Evolutionary conservation across 2,113 vertebrate genomes (phyloP).

Genomic region (Galemys pyrenaicus): DNA sequence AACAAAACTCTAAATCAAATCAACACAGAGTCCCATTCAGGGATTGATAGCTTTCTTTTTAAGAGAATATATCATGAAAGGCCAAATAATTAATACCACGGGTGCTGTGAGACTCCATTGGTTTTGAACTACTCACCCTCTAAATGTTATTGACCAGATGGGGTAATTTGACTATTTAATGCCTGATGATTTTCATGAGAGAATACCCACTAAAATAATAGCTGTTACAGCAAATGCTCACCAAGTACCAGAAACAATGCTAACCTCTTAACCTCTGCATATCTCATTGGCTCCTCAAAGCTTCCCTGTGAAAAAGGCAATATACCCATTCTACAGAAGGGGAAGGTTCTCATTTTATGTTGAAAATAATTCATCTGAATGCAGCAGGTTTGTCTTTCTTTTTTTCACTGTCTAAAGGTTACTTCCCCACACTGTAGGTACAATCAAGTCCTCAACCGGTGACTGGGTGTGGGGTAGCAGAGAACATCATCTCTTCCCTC

Average conservation of each 20-base stretch:
- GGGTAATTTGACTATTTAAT: neutral
- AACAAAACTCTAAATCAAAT: conserved; percentile 19
- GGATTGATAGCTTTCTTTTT: neutral
- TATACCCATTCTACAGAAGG: conserved; percentile 15
- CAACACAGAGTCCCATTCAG: neutral
- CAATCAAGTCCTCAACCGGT: neutral
- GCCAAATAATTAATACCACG: neutral
- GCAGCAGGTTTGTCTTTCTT: neutral
- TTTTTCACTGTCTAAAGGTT: neutral
- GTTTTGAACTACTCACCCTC: neutral
- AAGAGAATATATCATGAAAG: conserved; percentile 5
- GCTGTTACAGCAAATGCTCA: neutral
- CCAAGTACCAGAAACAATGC: neutral
- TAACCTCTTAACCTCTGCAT: neutral
- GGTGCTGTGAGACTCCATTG: neutral
- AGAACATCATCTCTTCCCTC: neutral
- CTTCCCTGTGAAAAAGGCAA: neutral
- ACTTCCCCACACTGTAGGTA: neutral
- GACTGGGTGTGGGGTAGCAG: neutral
- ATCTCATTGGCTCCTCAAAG: neutral
- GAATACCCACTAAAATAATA: neutral
- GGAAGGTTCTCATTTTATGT: neutral
- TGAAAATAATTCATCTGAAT: neutral
- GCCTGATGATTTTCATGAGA: neutral
- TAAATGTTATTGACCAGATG: neutral